These are phyloP conservation scores for Philereme vetulata DNA, from an alignment of 2,888 invertebrate genomes.

Conservation along the genomic window DNA sequence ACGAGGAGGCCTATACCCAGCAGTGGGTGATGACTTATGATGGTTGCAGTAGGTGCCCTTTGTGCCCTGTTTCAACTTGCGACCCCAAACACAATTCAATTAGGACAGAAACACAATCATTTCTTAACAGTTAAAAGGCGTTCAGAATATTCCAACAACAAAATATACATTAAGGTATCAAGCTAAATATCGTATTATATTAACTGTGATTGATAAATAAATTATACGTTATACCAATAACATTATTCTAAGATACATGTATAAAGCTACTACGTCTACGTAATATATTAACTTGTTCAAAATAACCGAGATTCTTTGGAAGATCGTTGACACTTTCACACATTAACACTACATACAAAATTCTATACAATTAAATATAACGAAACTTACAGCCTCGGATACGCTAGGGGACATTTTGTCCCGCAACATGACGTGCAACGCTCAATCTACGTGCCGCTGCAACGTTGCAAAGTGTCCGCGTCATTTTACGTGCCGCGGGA, in stretches of 20 bases:
- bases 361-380: constrained; percentile 14
- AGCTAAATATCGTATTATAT: constrained; percentile 10
- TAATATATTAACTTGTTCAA: constrained; percentile 12
- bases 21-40: too few species aligned
- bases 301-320: constrained; percentile 42
- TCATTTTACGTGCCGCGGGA: too few species aligned
- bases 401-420: too few species aligned
- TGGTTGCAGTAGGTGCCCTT: too few species aligned
- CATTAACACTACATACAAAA: constrained; percentile 37
- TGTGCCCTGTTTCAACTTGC: too few species aligned
- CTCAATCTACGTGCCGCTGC: too few species aligned
- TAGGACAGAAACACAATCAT: constrained; percentile 1
- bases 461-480: too few species aligned
- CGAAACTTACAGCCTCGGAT: not conserved
- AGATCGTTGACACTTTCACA: constrained; percentile 42
- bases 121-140: constrained; percentile 1
- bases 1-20: too few species aligned
- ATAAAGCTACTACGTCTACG: constrained; percentile 25
- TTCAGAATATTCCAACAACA: constrained; percentile 1
- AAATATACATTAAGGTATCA: constrained; percentile 8
- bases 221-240: constrained; percentile 13
- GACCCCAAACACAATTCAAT: too few species aligned
- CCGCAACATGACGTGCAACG: too few species aligned
- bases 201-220: constrained; percentile 20
- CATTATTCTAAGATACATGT: constrained; percentile 20